Conservation (phyloP, 2,888 invertebrate species). For the Diadegma fenestrale region DNA sequence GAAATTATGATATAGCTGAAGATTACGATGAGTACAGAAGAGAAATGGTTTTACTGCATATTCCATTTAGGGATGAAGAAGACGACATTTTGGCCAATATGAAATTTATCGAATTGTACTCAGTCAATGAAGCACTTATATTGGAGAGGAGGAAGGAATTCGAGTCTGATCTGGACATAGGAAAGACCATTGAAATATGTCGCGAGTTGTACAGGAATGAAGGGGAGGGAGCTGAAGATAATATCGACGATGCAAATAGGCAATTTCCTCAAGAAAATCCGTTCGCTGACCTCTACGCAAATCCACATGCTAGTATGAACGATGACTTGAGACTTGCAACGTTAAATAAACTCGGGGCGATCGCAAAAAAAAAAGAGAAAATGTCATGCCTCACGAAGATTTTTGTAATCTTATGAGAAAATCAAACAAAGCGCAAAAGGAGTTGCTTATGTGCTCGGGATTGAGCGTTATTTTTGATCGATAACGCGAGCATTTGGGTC, state of each 20-base stretch:
- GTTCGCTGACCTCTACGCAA: conserved; percentile 30
- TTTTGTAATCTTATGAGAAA: conserved; percentile 67
- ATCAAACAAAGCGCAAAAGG: conserved; percentile 70
- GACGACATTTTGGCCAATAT: conserved; percentile 79
- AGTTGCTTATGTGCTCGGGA: conserved; percentile 67
- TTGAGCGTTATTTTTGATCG: too few relatives aligned
- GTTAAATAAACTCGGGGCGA: not conserved
- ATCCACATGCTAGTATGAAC: not conserved
- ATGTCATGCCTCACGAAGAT: conserved; percentile 46
- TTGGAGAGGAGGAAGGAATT: conserved; percentile 77
- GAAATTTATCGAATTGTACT: conserved; percentile 78
- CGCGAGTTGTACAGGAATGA: not conserved
- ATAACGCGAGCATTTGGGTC: too few relatives aligned
- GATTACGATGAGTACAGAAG: conserved; percentile 78
- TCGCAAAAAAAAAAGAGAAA: not conserved
- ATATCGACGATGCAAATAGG: not conserved
- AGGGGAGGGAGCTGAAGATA: conserved; percentile 1
- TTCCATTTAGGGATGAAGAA: conserved; percentile 82
- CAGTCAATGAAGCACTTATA: conserved; percentile 78
- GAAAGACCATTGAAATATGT: conserved; percentile 73
- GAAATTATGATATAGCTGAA: conserved; percentile 80
- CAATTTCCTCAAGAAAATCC: not conserved
- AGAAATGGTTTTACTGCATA: conserved; percentile 74
- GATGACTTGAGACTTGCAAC: conserved; percentile 34
- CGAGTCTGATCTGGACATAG: conserved; percentile 38